Conservation (phyloP, 2,797 vertebrate genomes). For the Steatocranus sp. region DNA sequence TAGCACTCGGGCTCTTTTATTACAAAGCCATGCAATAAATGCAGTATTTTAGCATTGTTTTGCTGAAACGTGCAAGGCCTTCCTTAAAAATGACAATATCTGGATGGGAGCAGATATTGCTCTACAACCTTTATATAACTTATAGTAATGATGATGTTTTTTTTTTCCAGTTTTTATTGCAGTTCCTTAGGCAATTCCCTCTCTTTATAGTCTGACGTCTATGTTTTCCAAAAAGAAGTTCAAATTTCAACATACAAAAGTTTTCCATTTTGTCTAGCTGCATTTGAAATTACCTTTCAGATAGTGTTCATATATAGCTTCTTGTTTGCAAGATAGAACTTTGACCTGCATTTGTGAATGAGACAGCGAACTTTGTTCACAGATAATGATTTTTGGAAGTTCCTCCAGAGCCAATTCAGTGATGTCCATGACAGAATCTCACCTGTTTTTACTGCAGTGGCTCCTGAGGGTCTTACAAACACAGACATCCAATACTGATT, state of each 20-base stretch:
- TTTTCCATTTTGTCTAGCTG: neutral
- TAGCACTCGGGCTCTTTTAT: neutral
- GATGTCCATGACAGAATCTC: neutral
- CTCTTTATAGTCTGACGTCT: neutral
- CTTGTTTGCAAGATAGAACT: neutral
- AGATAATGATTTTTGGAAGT: neutral
- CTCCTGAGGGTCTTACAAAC: neutral
- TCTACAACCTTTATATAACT: neutral
- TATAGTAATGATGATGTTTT: neutral
- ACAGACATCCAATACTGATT: neutral
- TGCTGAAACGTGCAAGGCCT: neutral
- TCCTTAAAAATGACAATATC: neutral
- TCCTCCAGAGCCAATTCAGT: neutral
- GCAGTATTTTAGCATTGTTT: neutral
- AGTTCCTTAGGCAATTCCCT: neutral
- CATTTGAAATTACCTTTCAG: neutral
- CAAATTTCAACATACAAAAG: neutral
- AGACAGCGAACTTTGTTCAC: neutral
- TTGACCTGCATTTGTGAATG: neutral
- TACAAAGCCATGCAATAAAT: neutral
- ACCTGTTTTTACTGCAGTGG: neutral
- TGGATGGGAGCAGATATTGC: rapidly evolving
- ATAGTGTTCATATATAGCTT: neutral
- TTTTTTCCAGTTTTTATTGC: neutral
- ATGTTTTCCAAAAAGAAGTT: neutral